A percentile compares a stretch with the other conserved stretches of the same genome.
phyloP scores from a whole-genome alignment of 2,797 vertebrate genomes.

The Phylloscopus collybita region DNA sequence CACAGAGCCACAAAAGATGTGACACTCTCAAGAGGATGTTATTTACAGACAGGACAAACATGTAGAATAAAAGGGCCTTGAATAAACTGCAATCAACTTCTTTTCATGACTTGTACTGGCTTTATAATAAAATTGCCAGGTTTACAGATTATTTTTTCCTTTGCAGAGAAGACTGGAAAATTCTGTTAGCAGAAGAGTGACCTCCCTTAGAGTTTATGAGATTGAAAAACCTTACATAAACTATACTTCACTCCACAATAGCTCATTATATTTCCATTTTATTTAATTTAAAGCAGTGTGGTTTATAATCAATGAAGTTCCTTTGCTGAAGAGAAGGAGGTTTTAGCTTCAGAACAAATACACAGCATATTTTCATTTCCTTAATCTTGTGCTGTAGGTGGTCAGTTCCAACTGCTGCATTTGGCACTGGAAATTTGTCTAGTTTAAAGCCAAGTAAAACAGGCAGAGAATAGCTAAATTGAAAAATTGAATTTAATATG shows the following conservation, averaged over 20 bases:
- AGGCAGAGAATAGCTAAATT: conserved; percentile 66
- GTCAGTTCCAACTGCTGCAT: conserved; percentile 65
- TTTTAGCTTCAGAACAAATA: conserved; percentile 65
- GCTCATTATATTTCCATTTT: conserved; percentile 58
- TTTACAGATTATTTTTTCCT: not conserved
- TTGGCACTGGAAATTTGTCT: conserved; percentile 63
- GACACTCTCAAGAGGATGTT: not conserved
- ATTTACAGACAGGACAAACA: conserved; percentile 36
- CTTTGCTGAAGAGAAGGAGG: not conserved
- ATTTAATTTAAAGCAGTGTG: conserved; percentile 50
- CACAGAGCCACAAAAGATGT: not conserved
- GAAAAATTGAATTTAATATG: conserved; percentile 68
- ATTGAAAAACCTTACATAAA: conserved; percentile 55
- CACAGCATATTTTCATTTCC: conserved; percentile 68
- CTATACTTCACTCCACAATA: conserved; percentile 31
- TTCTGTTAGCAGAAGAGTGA: conserved; percentile 27
- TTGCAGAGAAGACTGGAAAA: not conserved
- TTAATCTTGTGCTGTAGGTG: conserved; percentile 65
- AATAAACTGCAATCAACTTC: conserved; percentile 20
- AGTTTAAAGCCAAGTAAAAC: conserved; percentile 72
- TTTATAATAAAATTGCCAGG: conserved; percentile 2
- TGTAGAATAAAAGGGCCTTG: not conserved
- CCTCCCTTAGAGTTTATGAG: conserved; percentile 21
- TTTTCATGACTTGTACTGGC: not conserved
- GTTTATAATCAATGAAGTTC: conserved; percentile 45